Conservation (phyloP, 1,140 invertebrate species). For the Hyphantria cunea region DNA sequence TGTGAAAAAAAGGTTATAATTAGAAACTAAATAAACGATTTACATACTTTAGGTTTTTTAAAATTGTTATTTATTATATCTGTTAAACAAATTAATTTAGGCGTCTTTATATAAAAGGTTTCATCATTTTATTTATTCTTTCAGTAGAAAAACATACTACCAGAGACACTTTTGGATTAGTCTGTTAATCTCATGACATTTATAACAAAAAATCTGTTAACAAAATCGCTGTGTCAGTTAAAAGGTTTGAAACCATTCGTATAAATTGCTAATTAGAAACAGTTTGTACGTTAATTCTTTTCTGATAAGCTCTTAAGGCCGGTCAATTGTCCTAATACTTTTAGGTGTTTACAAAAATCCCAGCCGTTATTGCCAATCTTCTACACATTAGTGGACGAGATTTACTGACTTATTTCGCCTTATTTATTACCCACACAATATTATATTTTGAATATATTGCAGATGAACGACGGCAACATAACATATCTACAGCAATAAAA, state of each 20-base stretch:
- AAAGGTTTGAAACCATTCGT: too few species aligned
- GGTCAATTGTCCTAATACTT: conserved; percentile 24
- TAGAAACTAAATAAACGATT: too few species aligned
- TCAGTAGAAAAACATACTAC: too few species aligned
- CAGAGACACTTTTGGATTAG: too few species aligned
- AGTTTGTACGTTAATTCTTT: conserved; percentile 5
- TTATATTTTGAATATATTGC: neutral
- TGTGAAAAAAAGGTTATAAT: too few species aligned
- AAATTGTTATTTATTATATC: too few species aligned
- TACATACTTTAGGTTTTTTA: too few species aligned
- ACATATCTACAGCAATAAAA: too few species aligned
- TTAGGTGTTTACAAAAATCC: conserved; percentile 20
- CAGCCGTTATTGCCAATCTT: conserved; percentile 14
- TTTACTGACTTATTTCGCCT: neutral
- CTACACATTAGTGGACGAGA: conserved; percentile 10
- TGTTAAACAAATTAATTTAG: too few species aligned
- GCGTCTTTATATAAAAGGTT: too few species aligned
- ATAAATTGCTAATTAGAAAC: conserved; percentile 13
- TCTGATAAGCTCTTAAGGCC: conserved; percentile 8
- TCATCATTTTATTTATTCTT: too few species aligned
- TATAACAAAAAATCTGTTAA: neutral
- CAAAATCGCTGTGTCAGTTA: neutral
- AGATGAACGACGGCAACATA: neutral
- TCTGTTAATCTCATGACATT: neutral
- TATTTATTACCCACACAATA: neutral